A percentile compares a stretch with the other conserved stretches of the same genome.
phyloP scores from a whole-genome alignment of 2,113 vertebrate genomes.

The Cyprinus carpio region DNA sequence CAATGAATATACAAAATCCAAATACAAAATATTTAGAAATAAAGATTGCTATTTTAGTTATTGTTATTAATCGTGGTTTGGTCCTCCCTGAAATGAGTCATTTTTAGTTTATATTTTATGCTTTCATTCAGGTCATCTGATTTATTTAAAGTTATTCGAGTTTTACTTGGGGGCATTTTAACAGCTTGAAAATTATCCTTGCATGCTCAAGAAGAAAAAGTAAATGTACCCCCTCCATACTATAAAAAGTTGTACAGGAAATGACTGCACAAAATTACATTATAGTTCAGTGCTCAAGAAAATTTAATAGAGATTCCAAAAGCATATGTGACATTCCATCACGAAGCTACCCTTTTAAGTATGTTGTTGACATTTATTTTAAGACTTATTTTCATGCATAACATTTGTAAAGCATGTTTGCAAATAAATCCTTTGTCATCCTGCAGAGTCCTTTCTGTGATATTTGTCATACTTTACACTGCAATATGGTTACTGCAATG shows the following conservation, averaged over 20 bases:
- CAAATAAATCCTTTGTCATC: constrained; percentile 66
- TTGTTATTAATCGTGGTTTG: not conserved
- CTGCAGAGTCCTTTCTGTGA: constrained; percentile 23
- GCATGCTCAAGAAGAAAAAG: constrained; percentile 19
- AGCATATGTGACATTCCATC: constrained; percentile 62
- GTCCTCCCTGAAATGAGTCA: not conserved
- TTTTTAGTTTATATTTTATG: not conserved
- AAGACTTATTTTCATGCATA: constrained; percentile 54
- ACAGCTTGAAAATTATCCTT: not conserved
- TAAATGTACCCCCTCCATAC: constrained; percentile 34
- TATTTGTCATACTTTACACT: not conserved
- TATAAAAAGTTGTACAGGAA: constrained; percentile 57
- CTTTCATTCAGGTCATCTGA: not conserved
- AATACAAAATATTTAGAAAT: not conserved
- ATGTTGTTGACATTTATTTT: constrained; percentile 53
- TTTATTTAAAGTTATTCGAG: not conserved
- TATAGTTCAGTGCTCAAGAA: constrained; percentile 48
- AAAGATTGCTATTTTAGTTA: not conserved
- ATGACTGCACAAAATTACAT: constrained; percentile 44
- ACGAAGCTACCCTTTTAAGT: constrained; percentile 56
- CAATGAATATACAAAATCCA: not conserved
- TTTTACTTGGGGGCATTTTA: not conserved
- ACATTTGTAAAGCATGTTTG: constrained; percentile 63
- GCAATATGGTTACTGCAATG: not conserved
- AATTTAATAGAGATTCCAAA: constrained; percentile 58